A percentile compares a stretch with the other conserved stretches of the same genome.
Conservation (phyloP, 2,797 vertebrate species). For the Ctenopoma multispine region DNA sequence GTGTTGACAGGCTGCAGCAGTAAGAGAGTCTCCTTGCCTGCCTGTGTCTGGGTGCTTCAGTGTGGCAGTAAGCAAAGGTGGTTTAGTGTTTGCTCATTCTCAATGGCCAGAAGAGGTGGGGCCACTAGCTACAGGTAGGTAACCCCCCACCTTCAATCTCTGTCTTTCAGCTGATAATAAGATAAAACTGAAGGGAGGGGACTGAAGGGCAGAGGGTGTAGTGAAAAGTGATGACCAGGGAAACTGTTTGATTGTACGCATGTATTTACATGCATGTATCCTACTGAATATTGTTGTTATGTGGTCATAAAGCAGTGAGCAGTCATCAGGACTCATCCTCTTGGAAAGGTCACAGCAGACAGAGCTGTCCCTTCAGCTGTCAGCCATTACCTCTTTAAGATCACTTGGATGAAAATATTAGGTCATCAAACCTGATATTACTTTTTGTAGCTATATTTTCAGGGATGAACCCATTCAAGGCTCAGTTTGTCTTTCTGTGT, state of each 20-base stretch:
- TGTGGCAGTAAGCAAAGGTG: constrained; percentile 78
- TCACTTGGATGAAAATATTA: neutral
- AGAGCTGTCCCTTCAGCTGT: neutral
- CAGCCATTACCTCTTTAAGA: neutral
- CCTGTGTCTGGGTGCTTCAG: constrained; percentile 55
- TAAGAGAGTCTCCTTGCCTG: constrained; percentile 48
- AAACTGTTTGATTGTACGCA: constrained; percentile 39
- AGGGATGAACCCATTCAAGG: neutral
- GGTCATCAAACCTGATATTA: neutral
- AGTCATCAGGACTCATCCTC: neutral
- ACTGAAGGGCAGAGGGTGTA: constrained; percentile 63
- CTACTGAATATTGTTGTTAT: neutral
- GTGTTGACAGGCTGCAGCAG: constrained; percentile 55
- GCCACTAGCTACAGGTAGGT: constrained; percentile 75
- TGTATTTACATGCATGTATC: neutral
- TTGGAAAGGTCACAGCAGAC: no score
- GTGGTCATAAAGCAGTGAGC: neutral
- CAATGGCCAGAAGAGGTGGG: constrained; percentile 76
- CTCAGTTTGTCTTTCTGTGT: neutral
- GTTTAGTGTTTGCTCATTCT: constrained; percentile 83
- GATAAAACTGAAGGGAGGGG: constrained; percentile 54
- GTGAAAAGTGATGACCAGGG: constrained; percentile 51
- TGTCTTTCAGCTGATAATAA: constrained; percentile 66
- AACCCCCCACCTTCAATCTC: constrained; percentile 49
- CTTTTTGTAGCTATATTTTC: constrained; percentile 6